These are phyloP conservation scores for Candoia aspera DNA, from an alignment of 2,113 vertebrate genomes.

Conservation along the genomic window DNA sequence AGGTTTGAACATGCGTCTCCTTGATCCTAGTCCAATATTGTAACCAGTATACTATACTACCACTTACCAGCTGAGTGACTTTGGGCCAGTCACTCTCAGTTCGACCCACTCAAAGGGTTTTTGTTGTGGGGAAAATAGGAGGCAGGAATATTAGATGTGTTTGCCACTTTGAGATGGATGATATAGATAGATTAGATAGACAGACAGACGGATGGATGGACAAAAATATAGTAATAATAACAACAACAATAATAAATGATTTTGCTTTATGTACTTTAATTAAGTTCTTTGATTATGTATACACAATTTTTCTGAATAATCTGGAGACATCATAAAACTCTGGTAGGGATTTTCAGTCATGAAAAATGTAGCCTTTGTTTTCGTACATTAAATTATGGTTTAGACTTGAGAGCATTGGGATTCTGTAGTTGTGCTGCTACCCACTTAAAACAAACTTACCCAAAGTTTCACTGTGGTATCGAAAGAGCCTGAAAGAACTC, in stretches of 20 bases:
- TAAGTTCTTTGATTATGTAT: neutral
- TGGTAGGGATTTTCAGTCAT: neutral
- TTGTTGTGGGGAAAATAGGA: too few relatives aligned
- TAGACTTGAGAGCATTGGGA: neutral
- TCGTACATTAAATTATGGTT: neutral
- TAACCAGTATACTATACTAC: too few relatives aligned
- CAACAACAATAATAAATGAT: neutral
- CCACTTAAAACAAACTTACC: conserved; percentile 49
- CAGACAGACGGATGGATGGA: too few relatives aligned
- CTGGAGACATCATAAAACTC: neutral
- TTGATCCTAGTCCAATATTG: too few relatives aligned
- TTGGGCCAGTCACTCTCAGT: too few relatives aligned
- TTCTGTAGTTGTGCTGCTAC: neutral
- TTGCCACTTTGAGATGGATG: too few relatives aligned
- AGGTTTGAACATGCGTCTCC: too few relatives aligned
- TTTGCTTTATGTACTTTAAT: neutral
- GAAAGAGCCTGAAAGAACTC: conserved; percentile 63
- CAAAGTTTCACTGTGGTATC: conserved; percentile 68
- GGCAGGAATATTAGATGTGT: too few relatives aligned
- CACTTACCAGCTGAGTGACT: too few relatives aligned
- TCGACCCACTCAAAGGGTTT: too few relatives aligned
- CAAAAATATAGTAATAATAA: too few relatives aligned
- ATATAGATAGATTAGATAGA: too few relatives aligned
- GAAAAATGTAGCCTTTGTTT: neutral
- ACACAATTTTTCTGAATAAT: conserved; percentile 6